These are phyloP conservation scores for Myoxocephalus aenaeus DNA, from an alignment of 2,797 vertebrate species.

Conservation along the genomic window DNA sequence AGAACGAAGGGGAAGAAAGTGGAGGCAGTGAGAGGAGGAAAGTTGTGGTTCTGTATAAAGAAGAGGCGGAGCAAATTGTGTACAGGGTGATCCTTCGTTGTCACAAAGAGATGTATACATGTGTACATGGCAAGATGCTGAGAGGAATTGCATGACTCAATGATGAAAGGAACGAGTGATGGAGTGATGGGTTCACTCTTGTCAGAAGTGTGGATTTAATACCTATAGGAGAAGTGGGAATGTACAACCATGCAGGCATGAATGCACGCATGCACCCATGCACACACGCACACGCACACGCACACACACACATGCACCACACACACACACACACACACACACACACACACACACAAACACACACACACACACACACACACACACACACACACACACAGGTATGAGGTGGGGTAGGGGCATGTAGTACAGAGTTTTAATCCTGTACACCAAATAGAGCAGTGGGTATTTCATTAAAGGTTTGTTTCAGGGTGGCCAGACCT, in stretches of 20 bases:
- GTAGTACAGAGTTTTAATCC: slow-evolving; percentile 74
- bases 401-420: slow-evolving; percentile 38
- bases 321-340: neutral
- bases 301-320: neutral
- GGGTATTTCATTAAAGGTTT: slow-evolving; percentile 84
- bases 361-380: slow-evolving; percentile 33
- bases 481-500: slow-evolving; percentile 80
- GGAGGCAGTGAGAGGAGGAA: slow-evolving; percentile 12
- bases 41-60: slow-evolving; percentile 25
- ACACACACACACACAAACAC: neutral
- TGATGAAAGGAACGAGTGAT: slow-evolving; percentile 58
- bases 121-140: slow-evolving; percentile 31
- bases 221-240: slow-evolving; percentile 50
- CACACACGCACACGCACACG: too few species aligned
- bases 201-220: slow-evolving; percentile 65
- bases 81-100: slow-evolving; percentile 26
- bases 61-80: slow-evolving; percentile 7
- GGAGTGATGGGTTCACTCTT: slow-evolving; percentile 56
- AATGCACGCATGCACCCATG: neutral
- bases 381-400: slow-evolving; percentile 19
- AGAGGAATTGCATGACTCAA: slow-evolving; percentile 34
- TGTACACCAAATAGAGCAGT: slow-evolving; percentile 74
- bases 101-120: slow-evolving; percentile 53
- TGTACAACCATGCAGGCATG: slow-evolving; percentile 37
- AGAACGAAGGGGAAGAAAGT: slow-evolving; percentile 42